A percentile compares a stretch with the other conserved stretches of the same genome.
Evolutionary conservation across 2,888 invertebrate species (phyloP).

Genomic region (Andricus quercusramuli): DNA sequence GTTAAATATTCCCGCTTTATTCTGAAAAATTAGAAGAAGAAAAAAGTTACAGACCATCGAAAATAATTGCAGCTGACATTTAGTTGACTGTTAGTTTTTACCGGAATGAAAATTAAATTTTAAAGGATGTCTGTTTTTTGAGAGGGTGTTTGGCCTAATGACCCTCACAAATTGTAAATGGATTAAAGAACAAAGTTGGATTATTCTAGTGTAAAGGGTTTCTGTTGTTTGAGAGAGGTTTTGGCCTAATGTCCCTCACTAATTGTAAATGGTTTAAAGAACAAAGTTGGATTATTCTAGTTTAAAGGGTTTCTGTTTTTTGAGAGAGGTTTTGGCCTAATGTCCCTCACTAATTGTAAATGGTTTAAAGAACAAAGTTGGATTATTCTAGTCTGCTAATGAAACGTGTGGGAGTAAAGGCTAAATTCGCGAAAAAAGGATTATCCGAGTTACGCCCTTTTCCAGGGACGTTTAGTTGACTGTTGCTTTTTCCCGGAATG

Average conservation of each 20-base stretch:
- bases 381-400: slow-evolving; percentile 1
- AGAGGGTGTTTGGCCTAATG: not conserved
- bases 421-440: too few relatives aligned
- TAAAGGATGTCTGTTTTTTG: not conserved
- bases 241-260: too few relatives aligned
- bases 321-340: too few relatives aligned
- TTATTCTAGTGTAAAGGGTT: not conserved
- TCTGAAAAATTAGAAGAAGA: not conserved
- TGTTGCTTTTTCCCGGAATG: not conserved
- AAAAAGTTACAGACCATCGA: not conserved
- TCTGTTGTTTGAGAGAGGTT: too few relatives aligned
- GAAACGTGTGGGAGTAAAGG: too few relatives aligned
- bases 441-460: too few relatives aligned
- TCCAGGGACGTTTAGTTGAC: not conserved
- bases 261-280: too few relatives aligned
- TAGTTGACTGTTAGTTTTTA: not conserved
- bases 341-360: not conserved
- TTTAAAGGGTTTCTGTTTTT: too few relatives aligned
- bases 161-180: not conserved
- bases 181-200: not conserved
- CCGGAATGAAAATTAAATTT: not conserved
- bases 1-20: slow-evolving; percentile 11
- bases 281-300: too few relatives aligned
- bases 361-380: not conserved
- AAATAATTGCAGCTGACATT: not conserved